Evolutionary conservation across 2,113 vertebrate species (phyloP).

Genomic region (Bothrops jararaca): DNA sequence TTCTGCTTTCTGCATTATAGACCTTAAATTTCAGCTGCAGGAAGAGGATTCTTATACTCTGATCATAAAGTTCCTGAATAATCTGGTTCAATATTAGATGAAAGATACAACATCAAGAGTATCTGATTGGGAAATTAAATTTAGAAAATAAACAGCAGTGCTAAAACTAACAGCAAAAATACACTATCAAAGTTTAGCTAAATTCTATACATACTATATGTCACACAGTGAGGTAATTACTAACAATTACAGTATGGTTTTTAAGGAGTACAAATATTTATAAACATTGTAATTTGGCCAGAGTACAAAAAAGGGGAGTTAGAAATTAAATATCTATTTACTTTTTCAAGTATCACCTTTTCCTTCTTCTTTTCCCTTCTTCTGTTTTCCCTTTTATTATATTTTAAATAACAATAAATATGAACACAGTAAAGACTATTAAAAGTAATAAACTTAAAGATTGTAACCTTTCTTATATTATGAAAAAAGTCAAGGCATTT

Average conservation of each 20-base stretch:
- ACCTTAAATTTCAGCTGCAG: background rate
- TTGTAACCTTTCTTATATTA: background rate
- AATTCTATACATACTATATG: background rate
- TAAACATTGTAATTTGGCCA: background rate
- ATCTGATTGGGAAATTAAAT: background rate
- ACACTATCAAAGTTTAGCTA: background rate
- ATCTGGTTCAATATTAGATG: background rate
- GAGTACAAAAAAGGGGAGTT: background rate
- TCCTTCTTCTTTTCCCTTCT: background rate
- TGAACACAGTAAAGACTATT: background rate
- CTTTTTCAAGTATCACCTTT: background rate
- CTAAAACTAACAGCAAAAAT: background rate
- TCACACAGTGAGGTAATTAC: background rate
- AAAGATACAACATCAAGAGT: background rate
- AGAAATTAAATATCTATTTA: background rate
- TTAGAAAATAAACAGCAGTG: background rate
- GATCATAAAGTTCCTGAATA: background rate
- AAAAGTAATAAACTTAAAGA: background rate
- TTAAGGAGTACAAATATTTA: background rate
- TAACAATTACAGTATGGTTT: background rate
- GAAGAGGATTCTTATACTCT: background rate
- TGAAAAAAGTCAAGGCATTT: background rate
- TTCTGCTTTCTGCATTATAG: background rate
- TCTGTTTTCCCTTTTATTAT: background rate
- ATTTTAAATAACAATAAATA: background rate